phyloP scores from a whole-genome alignment of 2,113 vertebrate species.

The Xenopus laevis region DNA sequence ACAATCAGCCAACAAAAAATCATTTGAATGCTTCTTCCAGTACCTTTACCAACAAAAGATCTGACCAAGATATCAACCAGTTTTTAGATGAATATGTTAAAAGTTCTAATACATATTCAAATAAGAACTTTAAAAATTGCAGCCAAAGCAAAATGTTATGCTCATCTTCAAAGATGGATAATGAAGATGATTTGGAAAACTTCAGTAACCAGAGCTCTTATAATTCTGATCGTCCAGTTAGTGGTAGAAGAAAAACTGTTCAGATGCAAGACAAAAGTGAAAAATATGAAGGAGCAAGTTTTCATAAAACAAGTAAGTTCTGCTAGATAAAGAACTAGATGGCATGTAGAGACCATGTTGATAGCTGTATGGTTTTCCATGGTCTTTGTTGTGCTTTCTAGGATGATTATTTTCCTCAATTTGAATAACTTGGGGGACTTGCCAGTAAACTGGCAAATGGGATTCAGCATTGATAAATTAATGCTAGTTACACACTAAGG shows the following conservation, averaged over 20 bases:
- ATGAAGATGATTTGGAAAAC: slow-evolving; percentile 52
- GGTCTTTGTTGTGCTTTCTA: too few relatives aligned
- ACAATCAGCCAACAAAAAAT: slow-evolving; percentile 57
- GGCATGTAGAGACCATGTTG: too few relatives aligned
- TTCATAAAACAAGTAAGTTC: slow-evolving; percentile 57
- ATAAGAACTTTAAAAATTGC: slow-evolving; percentile 39
- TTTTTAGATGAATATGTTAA: slow-evolving; percentile 51
- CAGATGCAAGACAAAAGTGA: slow-evolving; percentile 44
- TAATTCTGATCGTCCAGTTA: slow-evolving; percentile 59
- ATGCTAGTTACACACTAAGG: too few relatives aligned
- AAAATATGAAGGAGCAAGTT: slow-evolving; percentile 37
- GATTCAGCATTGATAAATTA: too few relatives aligned
- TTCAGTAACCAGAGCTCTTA: slow-evolving; percentile 36
- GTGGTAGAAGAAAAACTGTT: slow-evolving; percentile 72
- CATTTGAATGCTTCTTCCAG: slow-evolving; percentile 68
- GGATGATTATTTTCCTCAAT: too few relatives aligned
- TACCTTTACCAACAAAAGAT: slow-evolving; percentile 47
- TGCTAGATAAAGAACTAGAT: too few relatives aligned
- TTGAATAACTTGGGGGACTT: too few relatives aligned
- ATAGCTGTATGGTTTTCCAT: too few relatives aligned
- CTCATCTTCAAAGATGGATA: slow-evolving; percentile 10
- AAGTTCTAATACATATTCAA: slow-evolving; percentile 48
- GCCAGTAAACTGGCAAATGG: too few relatives aligned
- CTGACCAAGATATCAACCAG: slow-evolving; percentile 10
- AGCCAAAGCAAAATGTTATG: slow-evolving; percentile 41